Percentiles rank a stretch among this genome's conserved stretches.
These are phyloP conservation scores for Lumbricus terrestris DNA, from an alignment of 2,888 invertebrate species.

Conservation along the genomic window DNA sequence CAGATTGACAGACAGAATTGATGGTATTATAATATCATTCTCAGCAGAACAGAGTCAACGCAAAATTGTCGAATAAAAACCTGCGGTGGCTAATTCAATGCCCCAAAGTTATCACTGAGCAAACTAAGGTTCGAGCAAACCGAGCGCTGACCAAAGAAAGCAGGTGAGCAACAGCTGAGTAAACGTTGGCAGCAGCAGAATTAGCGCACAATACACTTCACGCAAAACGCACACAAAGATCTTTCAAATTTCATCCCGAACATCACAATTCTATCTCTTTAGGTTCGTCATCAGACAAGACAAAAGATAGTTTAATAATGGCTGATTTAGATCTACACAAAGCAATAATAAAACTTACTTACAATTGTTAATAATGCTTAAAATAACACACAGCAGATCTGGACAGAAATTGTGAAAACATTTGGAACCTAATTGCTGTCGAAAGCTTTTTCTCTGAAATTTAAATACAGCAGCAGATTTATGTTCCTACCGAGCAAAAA, in stretches of 20 bases:
- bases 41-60: not conserved
- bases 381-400: not conserved
- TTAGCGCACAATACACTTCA: not conserved
- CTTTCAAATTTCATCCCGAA: not conserved
- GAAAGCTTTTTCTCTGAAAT: not conserved
- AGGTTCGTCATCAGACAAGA: not conserved
- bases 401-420: not conserved
- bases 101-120: slow-evolving; percentile 3
- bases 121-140: not conserved
- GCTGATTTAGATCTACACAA: not conserved
- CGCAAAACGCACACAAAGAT: not conserved
- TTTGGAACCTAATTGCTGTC: not conserved
- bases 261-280: not conserved
- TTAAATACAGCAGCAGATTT: not conserved
- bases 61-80: not conserved
- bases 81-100: not conserved
- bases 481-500: not conserved
- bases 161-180: not conserved
- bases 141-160: not conserved
- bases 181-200: not conserved
- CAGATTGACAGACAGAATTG: not conserved
- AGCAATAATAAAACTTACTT: not conserved
- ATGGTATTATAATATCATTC: not conserved
- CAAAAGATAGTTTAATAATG: not conserved
- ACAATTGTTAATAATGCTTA: not conserved